Conservation (phyloP, 2,888 invertebrate species). For the Ariolimax columbianus region DNA sequence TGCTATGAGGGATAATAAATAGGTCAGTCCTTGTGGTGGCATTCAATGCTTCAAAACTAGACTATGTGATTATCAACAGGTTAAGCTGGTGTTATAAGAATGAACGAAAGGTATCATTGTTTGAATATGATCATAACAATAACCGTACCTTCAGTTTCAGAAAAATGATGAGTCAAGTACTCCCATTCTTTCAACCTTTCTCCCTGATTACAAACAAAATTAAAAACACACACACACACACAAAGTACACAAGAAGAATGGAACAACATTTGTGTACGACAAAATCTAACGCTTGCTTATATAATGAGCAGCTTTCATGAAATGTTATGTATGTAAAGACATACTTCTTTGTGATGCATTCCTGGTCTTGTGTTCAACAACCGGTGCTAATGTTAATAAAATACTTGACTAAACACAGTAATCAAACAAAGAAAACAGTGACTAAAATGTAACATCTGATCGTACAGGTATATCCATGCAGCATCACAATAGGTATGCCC, state of each 20-base stretch:
- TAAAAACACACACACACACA: slow-evolving; percentile 1
- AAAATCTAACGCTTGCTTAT: neutral
- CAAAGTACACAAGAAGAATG: neutral
- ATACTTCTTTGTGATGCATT: neutral
- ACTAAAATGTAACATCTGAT: slow-evolving; percentile 46
- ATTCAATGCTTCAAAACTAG: slow-evolving; percentile 21
- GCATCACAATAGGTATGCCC: slow-evolving; percentile 33
- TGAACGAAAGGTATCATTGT: slow-evolving; percentile 37
- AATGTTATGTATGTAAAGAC: neutral
- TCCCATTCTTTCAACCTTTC: slow-evolving; percentile 27
- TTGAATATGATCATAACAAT: slow-evolving; percentile 44
- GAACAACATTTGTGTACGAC: neutral
- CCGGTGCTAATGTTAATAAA: slow-evolving; percentile 15
- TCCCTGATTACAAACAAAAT: slow-evolving; percentile 41
- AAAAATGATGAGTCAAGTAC: slow-evolving; percentile 1
- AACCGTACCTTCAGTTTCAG: slow-evolving; percentile 46
- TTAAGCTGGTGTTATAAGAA: neutral
- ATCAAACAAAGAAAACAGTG: slow-evolving; percentile 30
- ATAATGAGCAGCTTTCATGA: neutral
- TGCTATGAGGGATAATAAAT: slow-evolving; percentile 28
- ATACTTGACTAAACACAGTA: slow-evolving; percentile 34
- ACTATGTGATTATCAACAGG: slow-evolving; percentile 1
- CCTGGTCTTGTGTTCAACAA: slow-evolving; percentile 2
- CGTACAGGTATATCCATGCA: slow-evolving; percentile 44
- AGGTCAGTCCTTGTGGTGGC: slow-evolving; percentile 9